phyloP scores from a whole-genome alignment of 2,113 vertebrate species.

The Azemiops feae region DNA sequence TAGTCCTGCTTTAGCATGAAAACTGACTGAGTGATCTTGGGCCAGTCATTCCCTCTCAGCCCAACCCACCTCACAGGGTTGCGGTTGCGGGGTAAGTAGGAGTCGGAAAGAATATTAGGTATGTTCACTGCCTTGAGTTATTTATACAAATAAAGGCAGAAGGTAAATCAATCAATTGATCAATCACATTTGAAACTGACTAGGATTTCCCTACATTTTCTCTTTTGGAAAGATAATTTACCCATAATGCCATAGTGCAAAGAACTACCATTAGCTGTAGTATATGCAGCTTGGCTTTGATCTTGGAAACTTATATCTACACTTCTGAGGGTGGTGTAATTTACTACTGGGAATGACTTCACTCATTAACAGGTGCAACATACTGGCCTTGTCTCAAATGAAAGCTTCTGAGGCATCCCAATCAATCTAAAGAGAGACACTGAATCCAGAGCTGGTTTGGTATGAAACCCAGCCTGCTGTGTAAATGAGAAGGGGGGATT shows the following conservation, averaged over 20 bases:
- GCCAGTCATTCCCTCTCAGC: no score
- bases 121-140: not conserved
- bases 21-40: no score
- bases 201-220: not conserved
- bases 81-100: not conserved
- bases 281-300: not conserved
- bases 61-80: not conserved
- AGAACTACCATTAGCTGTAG: not conserved
- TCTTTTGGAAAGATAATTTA: not conserved
- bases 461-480: not conserved
- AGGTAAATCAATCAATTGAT: not conserved
- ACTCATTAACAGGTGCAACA: constrained; percentile 21
- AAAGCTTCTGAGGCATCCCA: not conserved
- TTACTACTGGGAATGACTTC: constrained; percentile 13
- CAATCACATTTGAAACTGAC: not conserved
- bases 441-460: not conserved
- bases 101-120: not conserved
- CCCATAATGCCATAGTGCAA: not conserved
- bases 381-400: not conserved
- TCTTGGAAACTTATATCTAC: constrained; percentile 1
- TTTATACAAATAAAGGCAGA: not conserved
- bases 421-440: not conserved
- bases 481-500: not conserved
- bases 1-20: no score
- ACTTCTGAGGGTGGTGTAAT: not conserved